phyloP scores from a whole-genome alignment of 2,888 invertebrate genomes.

The Sminthurinus aureus region DNA sequence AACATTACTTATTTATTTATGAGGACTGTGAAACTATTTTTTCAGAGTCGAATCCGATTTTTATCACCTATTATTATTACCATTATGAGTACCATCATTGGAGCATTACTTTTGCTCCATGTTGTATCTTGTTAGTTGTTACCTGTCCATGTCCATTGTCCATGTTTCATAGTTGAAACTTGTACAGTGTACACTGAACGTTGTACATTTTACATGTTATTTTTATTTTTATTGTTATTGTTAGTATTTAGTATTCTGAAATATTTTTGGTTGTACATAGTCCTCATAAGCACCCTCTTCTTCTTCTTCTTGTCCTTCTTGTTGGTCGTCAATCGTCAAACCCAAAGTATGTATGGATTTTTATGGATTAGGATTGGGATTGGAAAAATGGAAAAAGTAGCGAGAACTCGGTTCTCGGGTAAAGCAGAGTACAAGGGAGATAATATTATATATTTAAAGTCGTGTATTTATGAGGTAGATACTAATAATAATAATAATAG shows the following conservation, averaged over 20 bases:
- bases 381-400: slow-evolving; percentile 19
- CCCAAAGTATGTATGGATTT: not conserved
- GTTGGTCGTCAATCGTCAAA: no score
- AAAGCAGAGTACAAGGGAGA: not conserved
- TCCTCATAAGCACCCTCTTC: no score
- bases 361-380: not conserved
- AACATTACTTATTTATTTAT: no score
- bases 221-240: slow-evolving; percentile 9
- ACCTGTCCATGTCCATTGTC: slow-evolving; percentile 11
- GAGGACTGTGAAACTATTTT: slow-evolving; percentile 16
- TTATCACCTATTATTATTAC: slow-evolving; percentile 41
- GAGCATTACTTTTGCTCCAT: no score
- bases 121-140: no score
- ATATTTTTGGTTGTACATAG: not conserved
- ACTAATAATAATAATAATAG: not conserved
- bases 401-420: not conserved
- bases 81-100: not conserved
- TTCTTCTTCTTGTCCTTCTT: no score
- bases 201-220: not conserved
- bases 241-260: not conserved
- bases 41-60: slow-evolving; percentile 44
- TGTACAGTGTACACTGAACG: no score
- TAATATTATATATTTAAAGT: slow-evolving; percentile 29
- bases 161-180: not conserved
- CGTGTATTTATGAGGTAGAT: slow-evolving; percentile 35